Base-by-base conservation (phyloP, 2,797 vertebrate genomes). In the Cossypha polioptera region DNA sequence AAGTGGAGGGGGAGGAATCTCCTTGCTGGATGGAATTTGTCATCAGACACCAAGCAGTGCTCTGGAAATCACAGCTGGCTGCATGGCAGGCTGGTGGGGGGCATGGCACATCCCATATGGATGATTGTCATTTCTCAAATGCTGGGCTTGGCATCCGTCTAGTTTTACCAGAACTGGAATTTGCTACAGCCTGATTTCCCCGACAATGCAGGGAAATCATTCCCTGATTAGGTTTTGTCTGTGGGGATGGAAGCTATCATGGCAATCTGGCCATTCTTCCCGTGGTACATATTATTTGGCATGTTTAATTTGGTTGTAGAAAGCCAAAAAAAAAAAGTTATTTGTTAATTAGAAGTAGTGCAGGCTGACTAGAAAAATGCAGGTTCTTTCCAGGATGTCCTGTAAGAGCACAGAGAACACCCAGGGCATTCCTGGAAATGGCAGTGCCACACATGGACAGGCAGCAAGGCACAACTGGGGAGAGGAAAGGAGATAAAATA, bases 11-110 rank as follows among this genome's bases (percentile, higher is more conserved):
- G 29, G 58, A 91, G 73, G 68, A 53, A 38, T 92, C 81, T 74
- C 50, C 67, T 82, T 29, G 6, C 42, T 19, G 16, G 54, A 2
- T 45, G 88, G 93, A 31, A 92, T 95, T 94, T 89, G 88, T 42
- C 45, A 35, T 45, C 29, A 14, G 88, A 77, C 47, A 11, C 51
- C 68, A 11, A 13, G 31, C 69, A 26, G 14, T 4, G 83, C 90
- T 43, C 54, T 75, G 83, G 7, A 29, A n/a, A 35, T 18, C 22
- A 3, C 83, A 67, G 92, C 80, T 73, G 82, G 65, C 65, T 7
- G 26, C 47, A 26, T 4, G 0, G 11, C 11, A 0, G 18, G 29
- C 24, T 28, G 5, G 5, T 10, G 18, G 12, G 26, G 3, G 4
- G 8, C 66, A 40, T 11, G 38, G 86, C 77, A 11, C 38, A 3